Evolutionary conservation across 2,797 vertebrate genomes (phyloP).

Genomic region (Notoglanidium macrostoma): DNA sequence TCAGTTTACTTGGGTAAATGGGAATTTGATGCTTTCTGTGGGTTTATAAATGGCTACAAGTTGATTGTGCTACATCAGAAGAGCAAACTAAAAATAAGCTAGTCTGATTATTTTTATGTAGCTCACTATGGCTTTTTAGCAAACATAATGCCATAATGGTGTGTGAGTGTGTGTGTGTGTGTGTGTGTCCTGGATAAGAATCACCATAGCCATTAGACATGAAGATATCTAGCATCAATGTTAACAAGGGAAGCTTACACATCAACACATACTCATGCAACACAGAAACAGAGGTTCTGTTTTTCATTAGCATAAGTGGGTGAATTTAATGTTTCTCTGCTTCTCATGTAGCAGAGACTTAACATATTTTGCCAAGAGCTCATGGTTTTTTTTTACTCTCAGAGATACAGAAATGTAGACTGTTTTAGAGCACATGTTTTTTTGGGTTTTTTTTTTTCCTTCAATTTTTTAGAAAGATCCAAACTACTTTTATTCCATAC

Average conservation of each 20-base stretch:
- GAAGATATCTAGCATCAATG: conserved; percentile 16
- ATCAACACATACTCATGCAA: neutral
- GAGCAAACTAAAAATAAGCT: neutral
- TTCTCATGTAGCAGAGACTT: neutral
- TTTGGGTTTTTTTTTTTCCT: too few species aligned
- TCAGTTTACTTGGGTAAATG: conserved; percentile 20
- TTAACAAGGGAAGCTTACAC: conserved; percentile 4
- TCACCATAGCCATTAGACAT: conserved; percentile 30
- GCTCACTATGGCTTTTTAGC: neutral
- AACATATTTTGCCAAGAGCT: neutral
- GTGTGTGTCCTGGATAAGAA: conserved; percentile 22
- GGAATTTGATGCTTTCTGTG: conserved; percentile 10
- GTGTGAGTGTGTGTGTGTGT: conserved; percentile 10
- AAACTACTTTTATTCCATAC: neutral
- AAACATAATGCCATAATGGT: conserved; percentile 17
- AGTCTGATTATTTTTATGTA: neutral
- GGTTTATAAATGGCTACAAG: neutral
- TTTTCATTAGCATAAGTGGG: conserved; percentile 23
- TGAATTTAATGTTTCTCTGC: neutral
- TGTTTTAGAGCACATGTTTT: neutral
- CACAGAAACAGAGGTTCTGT: neutral
- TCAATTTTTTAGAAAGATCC: too few species aligned
- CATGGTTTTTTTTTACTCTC: neutral
- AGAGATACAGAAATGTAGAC: neutral
- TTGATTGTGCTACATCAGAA: neutral